Evolutionary conservation across 2,888 invertebrate species (phyloP).

Genomic region (Apodemia duryi): DNA sequence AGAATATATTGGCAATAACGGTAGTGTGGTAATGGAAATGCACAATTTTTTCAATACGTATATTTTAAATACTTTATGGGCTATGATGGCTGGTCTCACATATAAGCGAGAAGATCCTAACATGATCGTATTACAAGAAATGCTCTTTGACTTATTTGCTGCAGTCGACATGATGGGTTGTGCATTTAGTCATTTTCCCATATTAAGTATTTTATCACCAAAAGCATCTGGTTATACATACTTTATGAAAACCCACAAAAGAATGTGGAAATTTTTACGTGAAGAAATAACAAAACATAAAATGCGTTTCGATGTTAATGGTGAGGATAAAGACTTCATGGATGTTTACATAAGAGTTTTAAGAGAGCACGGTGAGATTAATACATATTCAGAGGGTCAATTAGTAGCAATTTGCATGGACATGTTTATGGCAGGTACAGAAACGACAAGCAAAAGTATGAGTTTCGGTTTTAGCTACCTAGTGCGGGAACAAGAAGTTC

Average conservation of each 20-base stretch:
- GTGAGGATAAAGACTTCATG: slow-evolving; percentile 87
- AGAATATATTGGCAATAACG: slow-evolving; percentile 48
- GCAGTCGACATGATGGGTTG: slow-evolving; percentile 91
- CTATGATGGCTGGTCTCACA: slow-evolving; percentile 88
- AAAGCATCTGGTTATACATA: slow-evolving; percentile 86
- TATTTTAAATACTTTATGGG: slow-evolving; percentile 89
- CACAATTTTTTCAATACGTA: slow-evolving; percentile 87
- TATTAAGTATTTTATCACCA: slow-evolving; percentile 85
- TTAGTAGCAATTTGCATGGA: slow-evolving; percentile 90
- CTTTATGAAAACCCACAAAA: slow-evolving; percentile 84
- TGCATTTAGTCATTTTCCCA: slow-evolving; percentile 88
- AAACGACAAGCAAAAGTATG: slow-evolving; percentile 89
- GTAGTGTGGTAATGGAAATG: slow-evolving; percentile 81
- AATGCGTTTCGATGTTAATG: slow-evolving; percentile 74
- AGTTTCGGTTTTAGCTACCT: slow-evolving; percentile 88
- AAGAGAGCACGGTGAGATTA: slow-evolving; percentile 75
- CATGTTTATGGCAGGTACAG: slow-evolving; percentile 92
- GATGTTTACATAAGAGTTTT: slow-evolving; percentile 87
- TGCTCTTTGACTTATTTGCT: slow-evolving; percentile 85
- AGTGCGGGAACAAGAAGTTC: slow-evolving; percentile 84
- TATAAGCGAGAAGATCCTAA: slow-evolving; percentile 85
- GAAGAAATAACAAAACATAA: slow-evolving; percentile 86
- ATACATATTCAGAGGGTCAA: slow-evolving; percentile 84
- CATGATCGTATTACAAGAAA: slow-evolving; percentile 82
- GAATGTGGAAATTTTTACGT: slow-evolving; percentile 85